These are phyloP conservation scores for Porites divaricata DNA, from an alignment of 92 coral and sea anemone genomes.

Conservation along the genomic window DNA sequence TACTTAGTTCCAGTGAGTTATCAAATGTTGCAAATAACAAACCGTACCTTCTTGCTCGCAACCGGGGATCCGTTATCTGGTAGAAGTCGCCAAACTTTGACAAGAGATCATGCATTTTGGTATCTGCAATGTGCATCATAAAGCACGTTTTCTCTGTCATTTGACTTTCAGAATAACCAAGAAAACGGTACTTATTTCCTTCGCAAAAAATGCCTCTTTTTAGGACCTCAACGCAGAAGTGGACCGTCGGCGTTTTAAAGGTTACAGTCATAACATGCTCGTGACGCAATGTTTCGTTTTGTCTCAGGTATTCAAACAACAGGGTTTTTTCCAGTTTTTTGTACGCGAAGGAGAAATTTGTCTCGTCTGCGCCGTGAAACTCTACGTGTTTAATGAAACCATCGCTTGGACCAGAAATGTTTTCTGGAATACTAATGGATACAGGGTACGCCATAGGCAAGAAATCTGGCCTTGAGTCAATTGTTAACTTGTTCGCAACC, in stretches of 20 bases:
- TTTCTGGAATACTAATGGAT: not conserved
- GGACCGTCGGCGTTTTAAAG: constrained; percentile 27
- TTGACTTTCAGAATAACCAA: constrained; percentile 86
- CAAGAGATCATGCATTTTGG: constrained; percentile 57
- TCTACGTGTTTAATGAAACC: constrained; percentile 3
- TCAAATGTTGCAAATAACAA: constrained; percentile 7
- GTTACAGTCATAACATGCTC: constrained; percentile 58
- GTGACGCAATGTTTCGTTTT: constrained; percentile 7
- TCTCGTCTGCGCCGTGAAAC: not conserved
- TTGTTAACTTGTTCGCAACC: not conserved
- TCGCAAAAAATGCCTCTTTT: constrained; percentile 44
- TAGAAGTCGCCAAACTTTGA: constrained; percentile 71
- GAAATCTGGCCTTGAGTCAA: not conserved
- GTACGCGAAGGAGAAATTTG: not conserved
- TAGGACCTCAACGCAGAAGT: constrained; percentile 31
- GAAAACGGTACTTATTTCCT: constrained; percentile 51
- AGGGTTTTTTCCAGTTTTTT: constrained; percentile 49
- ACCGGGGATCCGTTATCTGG: not conserved
- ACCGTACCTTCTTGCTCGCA: not conserved
- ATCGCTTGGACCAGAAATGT: not conserved
- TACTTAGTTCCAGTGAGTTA: not conserved
- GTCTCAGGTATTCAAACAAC: constrained; percentile 42
- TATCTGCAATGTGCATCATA: constrained; percentile 51
- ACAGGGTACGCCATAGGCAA: not conserved
- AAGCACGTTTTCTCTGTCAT: constrained; percentile 73